phyloP scores from a whole-genome alignment of 2,888 invertebrate species.

The Ophion ellenae region DNA sequence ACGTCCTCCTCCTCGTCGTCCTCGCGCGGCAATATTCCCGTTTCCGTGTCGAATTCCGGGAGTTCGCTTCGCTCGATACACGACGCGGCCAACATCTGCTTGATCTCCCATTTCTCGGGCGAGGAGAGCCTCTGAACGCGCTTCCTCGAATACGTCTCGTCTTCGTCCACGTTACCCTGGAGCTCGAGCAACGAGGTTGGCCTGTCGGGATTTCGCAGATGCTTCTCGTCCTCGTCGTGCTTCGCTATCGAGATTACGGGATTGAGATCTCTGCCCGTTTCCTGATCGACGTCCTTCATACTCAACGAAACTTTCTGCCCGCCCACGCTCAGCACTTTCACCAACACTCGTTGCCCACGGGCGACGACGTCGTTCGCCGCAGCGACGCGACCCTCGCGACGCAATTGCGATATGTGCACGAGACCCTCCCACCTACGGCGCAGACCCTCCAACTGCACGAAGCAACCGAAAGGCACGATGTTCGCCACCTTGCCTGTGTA shows the following conservation, averaged over 20 bases:
- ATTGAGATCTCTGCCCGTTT: constrained; percentile 96
- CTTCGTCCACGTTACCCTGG: constrained; percentile 87
- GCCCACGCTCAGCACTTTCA: constrained; percentile 96
- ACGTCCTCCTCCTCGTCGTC: constrained; percentile 98
- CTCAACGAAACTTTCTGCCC: constrained; percentile 95
- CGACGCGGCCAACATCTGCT: constrained; percentile 87
- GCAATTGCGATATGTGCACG: constrained; percentile 97
- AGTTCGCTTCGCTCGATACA: constrained; percentile 90
- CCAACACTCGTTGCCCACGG: constrained; percentile 93
- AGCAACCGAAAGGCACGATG: constrained; percentile 99
- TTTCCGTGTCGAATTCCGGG: constrained; percentile 99
- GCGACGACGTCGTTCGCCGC: constrained; percentile 97
- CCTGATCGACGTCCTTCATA: constrained; percentile 99
- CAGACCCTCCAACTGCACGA: constrained; percentile 97
- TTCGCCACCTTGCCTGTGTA: constrained; percentile 97
- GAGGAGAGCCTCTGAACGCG: constrained; percentile 96
- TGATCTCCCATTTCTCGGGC: constrained; percentile 98
- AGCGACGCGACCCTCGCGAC: constrained; percentile 96
- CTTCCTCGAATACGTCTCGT: constrained; percentile 92
- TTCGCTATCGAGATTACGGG: constrained; percentile 89
- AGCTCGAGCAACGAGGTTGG: constrained; percentile 87
- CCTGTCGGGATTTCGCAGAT: constrained; percentile 95
- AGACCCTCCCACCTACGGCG: constrained; percentile 96
- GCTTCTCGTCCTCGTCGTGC: constrained; percentile 87
- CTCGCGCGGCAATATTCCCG: constrained; percentile 94